phyloP scores from a whole-genome alignment of 2,113 vertebrate species.

The Mionectes macconnelli region DNA sequence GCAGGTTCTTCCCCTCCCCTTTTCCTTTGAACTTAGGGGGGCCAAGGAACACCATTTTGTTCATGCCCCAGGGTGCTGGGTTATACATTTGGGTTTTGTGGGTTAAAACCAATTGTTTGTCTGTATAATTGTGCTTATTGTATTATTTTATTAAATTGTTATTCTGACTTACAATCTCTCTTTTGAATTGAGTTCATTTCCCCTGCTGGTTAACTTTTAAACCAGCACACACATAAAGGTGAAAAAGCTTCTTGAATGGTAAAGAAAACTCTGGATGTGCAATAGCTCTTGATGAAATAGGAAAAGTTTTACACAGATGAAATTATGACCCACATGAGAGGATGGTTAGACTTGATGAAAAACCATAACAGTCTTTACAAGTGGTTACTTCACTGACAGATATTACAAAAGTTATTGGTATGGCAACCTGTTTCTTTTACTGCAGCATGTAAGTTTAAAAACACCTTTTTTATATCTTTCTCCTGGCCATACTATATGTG shows the following conservation, averaged over 20 bases:
- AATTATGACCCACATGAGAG: background rate
- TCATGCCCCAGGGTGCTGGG: too few relatives aligned
- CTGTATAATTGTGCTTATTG: too few relatives aligned
- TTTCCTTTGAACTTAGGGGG: too few relatives aligned
- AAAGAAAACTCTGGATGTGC: background rate
- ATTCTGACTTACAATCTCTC: too few relatives aligned
- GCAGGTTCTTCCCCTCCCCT: too few relatives aligned
- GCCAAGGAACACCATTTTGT: too few relatives aligned
- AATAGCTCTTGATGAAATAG: background rate
- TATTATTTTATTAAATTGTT: too few relatives aligned
- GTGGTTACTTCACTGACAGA: background rate
- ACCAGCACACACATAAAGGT: too few relatives aligned
- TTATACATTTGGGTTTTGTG: too few relatives aligned
- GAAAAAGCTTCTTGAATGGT: background rate
- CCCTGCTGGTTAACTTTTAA: too few relatives aligned
- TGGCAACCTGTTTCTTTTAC: background rate
- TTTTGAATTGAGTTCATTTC: too few relatives aligned
- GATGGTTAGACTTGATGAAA: background rate
- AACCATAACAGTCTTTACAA: background rate
- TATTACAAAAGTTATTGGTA: background rate
- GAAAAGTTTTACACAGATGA: background rate
- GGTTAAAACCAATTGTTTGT: too few relatives aligned
- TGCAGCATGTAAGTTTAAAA: background rate
- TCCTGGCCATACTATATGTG: background rate
- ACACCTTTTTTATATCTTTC: background rate